These are phyloP conservation scores for Meriones unguiculatus DNA, from an alignment of 2,113 vertebrate genomes.

Conservation along the genomic window DNA sequence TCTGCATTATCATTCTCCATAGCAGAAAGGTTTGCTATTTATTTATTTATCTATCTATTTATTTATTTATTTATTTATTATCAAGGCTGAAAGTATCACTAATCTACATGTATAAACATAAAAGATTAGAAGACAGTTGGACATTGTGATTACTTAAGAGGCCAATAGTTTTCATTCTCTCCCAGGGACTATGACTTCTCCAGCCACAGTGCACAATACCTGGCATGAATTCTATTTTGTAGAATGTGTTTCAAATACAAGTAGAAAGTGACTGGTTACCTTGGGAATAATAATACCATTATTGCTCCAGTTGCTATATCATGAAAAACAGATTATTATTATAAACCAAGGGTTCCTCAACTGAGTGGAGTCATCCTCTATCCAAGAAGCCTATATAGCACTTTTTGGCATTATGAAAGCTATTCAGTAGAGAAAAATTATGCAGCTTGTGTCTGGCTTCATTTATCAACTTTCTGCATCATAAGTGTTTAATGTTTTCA, in stretches of 20 bases:
- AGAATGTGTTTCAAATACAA: neutral
- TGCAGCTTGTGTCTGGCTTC: neutral
- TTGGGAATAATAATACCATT: neutral
- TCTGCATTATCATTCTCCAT: neutral
- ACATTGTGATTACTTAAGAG: neutral
- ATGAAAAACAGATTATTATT: neutral
- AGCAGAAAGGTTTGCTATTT: neutral
- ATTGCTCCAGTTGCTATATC: neutral
- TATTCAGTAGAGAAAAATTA: neutral
- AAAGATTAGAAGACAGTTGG: too few relatives aligned
- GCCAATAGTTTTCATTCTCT: neutral
- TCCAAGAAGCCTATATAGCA: neutral
- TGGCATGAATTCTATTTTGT: neutral
- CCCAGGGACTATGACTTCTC: too few relatives aligned
- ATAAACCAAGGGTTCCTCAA: neutral
- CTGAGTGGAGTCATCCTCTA: rapidly evolving
- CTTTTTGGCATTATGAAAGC: neutral
- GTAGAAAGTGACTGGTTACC: neutral
- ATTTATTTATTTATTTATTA: too few relatives aligned
- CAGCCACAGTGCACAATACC: neutral
- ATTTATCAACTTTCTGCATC: neutral
- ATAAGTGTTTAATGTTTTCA: neutral
- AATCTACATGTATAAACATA: neutral
- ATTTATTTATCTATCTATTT: too few relatives aligned
- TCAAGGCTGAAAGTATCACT: too few relatives aligned